Percentiles rank a stretch among this genome's conserved stretches.
Conservation (phyloP, 2,113 vertebrate genomes). For the Festucalex cinctus region DNA sequence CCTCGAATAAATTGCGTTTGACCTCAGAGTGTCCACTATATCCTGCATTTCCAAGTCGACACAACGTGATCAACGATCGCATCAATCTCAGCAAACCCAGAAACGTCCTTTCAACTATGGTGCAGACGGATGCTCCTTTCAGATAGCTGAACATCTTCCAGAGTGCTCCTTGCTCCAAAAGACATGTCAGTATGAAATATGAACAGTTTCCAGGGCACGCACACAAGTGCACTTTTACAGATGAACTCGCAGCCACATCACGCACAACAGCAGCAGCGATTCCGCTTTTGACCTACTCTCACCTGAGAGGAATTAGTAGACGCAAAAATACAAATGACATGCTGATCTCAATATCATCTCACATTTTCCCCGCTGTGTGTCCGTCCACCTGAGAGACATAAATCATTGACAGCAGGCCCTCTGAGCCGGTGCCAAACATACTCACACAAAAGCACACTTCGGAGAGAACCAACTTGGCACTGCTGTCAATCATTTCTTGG, state of each 20-base stretch:
- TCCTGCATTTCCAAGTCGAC: conserved; percentile 22
- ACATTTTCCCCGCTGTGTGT: conserved; percentile 30
- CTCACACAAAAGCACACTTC: conserved; percentile 21
- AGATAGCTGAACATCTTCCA: conserved; percentile 32
- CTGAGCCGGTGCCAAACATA: conserved; percentile 33
- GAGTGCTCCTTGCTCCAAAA: conserved; percentile 3
- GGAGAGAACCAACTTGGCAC: conserved; percentile 21
- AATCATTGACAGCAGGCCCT: conserved; percentile 26
- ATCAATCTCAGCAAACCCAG: conserved; percentile 37
- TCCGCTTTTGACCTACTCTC: conserved; percentile 14
- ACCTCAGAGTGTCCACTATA: not conserved
- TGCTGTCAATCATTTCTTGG: conserved; percentile 49
- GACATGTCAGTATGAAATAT: conserved; percentile 23
- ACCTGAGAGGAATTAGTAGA: conserved; percentile 25
- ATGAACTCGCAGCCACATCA: conserved; percentile 9
- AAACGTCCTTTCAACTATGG: conserved; percentile 40
- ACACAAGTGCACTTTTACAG: conserved; percentile 10
- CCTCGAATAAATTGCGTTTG: not conserved
- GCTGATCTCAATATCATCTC: conserved; percentile 36
- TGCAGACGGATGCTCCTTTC: conserved; percentile 38
- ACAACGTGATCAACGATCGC: conserved; percentile 22
- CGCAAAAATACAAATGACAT: conserved; percentile 22
- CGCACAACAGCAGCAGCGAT: not conserved
- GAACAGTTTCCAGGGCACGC: conserved; percentile 29
- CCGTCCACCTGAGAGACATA: conserved; percentile 41